Conservation (phyloP, 2,888 invertebrate genomes). For the Epirrhoe alternata region DNA sequence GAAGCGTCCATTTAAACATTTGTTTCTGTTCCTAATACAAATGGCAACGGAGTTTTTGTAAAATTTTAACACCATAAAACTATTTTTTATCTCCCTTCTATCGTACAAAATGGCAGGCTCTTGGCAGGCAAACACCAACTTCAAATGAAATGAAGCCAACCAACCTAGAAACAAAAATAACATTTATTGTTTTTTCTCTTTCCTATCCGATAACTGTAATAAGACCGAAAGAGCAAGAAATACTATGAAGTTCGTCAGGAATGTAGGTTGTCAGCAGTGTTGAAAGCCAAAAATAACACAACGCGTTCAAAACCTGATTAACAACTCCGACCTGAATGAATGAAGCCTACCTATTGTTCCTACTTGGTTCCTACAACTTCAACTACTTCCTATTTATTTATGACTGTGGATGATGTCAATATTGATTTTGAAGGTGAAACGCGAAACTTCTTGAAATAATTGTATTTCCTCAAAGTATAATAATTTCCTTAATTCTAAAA, state of each 20-base stretch:
- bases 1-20: conserved; percentile 96
- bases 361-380: too few relatives aligned
- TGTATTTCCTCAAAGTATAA: too few relatives aligned
- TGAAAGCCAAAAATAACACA: conserved; percentile 61
- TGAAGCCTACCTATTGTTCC: too few relatives aligned
- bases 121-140: conserved; percentile 75
- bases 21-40: conserved; percentile 81
- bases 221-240: conserved; percentile 51
- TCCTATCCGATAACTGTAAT: conserved; percentile 3
- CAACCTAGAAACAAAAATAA: conserved; percentile 63
- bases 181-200: conserved; percentile 55
- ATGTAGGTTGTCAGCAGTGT: conserved; percentile 62
- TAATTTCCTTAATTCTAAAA: too few relatives aligned
- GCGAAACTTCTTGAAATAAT: too few relatives aligned
- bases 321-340: not conserved
- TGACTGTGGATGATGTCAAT: too few relatives aligned
- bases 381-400: too few relatives aligned
- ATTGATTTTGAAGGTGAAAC: too few relatives aligned
- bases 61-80: conserved; percentile 85
- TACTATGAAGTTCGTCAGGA: conserved; percentile 46
- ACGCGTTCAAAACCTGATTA: conserved; percentile 34
- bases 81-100: conserved; percentile 85
- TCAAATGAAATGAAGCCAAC: conserved; percentile 70
- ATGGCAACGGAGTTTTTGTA: conserved; percentile 80
- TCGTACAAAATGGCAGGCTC: conserved; percentile 85